Evolutionary conservation across 2,888 invertebrate species (phyloP).

Genomic region (Apocheima hispidaria): DNA sequence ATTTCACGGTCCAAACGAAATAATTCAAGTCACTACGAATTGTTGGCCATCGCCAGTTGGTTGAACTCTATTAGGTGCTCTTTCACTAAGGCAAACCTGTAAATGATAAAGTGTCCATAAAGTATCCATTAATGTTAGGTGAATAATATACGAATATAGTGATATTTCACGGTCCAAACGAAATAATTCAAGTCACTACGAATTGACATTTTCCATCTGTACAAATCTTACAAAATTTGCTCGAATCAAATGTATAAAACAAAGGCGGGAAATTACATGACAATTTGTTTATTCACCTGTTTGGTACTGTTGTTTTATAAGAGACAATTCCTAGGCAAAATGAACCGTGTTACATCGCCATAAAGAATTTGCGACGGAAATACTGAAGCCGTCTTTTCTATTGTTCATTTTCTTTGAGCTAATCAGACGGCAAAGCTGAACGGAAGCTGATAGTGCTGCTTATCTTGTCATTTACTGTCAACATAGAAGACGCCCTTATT

Average conservation of each 20-base stretch:
- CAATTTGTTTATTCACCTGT: background rate
- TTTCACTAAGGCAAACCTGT: constrained; percentile 96
- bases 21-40: background rate
- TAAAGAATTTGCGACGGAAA: background rate
- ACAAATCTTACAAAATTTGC: too few species aligned
- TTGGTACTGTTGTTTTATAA: background rate
- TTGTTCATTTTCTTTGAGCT: constrained; percentile 3
- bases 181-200: background rate
- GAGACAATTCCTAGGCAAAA: background rate
- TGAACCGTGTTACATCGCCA: constrained; percentile 4
- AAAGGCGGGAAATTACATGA: too few species aligned
- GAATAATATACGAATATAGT: background rate
- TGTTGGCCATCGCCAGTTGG: constrained; percentile 89
- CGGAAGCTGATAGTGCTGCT: background rate
- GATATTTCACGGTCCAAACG: background rate
- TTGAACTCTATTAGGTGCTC: constrained; percentile 99
- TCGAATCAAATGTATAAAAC: too few species aligned
- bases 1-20: background rate
- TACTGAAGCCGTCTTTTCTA: constrained; percentile 9
- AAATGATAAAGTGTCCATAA: constrained; percentile 33
- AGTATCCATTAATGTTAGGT: background rate
- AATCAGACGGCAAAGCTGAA: constrained; percentile 1
- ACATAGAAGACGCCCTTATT: constrained; percentile 3
- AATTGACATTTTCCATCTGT: too few species aligned
- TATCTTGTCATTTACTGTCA: constrained; percentile 14